Base-by-base conservation (phyloP, 2,113 vertebrate species). In the Brachyistius frenatus region DNA sequence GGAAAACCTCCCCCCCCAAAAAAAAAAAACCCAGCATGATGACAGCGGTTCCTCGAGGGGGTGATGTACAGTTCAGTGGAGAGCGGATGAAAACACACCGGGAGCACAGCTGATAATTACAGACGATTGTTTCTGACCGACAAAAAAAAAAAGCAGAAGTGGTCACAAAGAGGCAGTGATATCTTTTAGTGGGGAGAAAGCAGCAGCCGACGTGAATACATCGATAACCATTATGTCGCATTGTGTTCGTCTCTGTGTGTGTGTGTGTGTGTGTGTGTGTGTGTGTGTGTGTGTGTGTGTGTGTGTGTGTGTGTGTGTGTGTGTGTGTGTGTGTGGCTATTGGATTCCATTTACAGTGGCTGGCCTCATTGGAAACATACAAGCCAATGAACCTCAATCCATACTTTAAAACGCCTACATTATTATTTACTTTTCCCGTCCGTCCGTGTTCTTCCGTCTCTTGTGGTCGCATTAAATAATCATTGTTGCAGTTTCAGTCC, bases 281-380 rank as follows among this genome's bases (percentile, higher is more conserved):
- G 41, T 9, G 9, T 6, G 9, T 44, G 57, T 46, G 56, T 66
- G 52, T 57, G 23, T 46, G 63, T 67, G 33, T 66, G 46, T 32
- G 54, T 66, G 50, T 49, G 63, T 50, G n/a, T 44, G 44, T 44
- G 41, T 9, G 9, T 6, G 9, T 44, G 11, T 7, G 11, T 3
- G 44, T 46, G 11, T 66, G 50, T 58, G 37, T 39, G 55, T 30
- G 39, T 31, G 5, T 0, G 8, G 30, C 49, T 56, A 33, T 41
- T 78, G 77, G 41, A 76, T 73, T 87, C 57, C 31, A 54, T 67
- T 87, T 37, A 80, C 50, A 62, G 35, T 16, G 6, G 44, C 54
- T 23, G 32, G 46, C 8, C 66, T 74, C 64, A 8, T 47, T 7
- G 64, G 49, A 58, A 33, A n/a, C 1, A 7, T 8, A 13, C 15